These are phyloP conservation scores for Chymomyza procnemis DNA, from an alignment of 2,888 invertebrate species.

Conservation along the genomic window DNA sequence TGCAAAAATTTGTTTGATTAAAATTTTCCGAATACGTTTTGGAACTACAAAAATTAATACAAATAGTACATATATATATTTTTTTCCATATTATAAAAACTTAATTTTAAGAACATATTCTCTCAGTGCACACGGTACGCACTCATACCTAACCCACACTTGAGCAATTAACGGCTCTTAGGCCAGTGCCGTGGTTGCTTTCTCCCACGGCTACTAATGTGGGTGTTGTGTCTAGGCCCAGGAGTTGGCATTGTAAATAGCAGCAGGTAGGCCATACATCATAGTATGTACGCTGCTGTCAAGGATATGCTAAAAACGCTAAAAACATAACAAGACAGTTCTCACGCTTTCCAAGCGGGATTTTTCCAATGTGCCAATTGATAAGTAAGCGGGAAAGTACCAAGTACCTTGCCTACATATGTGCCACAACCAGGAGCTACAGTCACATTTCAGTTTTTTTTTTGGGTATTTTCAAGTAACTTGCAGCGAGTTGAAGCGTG, in stretches of 20 bases:
- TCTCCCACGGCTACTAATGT: conserved; percentile 48
- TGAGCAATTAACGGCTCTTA: conserved; percentile 64
- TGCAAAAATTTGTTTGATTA: too few species aligned
- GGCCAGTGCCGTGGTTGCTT: conserved; percentile 28
- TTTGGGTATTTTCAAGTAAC: not conserved
- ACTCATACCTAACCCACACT: conserved; percentile 43
- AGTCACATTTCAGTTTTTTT: not conserved
- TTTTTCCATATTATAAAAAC: too few species aligned
- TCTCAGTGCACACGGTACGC: not conserved
- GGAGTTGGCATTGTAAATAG: conserved; percentile 33
- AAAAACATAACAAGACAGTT: conserved; percentile 33
- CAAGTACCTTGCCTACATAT: conserved; percentile 40
- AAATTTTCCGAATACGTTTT: too few species aligned
- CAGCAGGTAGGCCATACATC: conserved; percentile 43
- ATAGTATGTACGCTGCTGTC: not conserved
- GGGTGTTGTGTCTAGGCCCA: conserved; percentile 56
- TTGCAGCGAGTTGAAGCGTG: conserved; percentile 6
- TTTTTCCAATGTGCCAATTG: conserved; percentile 63
- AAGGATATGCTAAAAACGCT: conserved; percentile 5
- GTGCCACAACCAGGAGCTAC: conserved; percentile 11
- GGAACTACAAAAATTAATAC: too few species aligned
- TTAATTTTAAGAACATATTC: too few species aligned
- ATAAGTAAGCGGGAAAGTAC: conserved; percentile 59
- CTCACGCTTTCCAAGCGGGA: conserved; percentile 64
- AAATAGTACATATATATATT: too few species aligned